Base-by-base conservation (phyloP, 1,140 invertebrate genomes). In the Scaptomyza hsui region DNA sequence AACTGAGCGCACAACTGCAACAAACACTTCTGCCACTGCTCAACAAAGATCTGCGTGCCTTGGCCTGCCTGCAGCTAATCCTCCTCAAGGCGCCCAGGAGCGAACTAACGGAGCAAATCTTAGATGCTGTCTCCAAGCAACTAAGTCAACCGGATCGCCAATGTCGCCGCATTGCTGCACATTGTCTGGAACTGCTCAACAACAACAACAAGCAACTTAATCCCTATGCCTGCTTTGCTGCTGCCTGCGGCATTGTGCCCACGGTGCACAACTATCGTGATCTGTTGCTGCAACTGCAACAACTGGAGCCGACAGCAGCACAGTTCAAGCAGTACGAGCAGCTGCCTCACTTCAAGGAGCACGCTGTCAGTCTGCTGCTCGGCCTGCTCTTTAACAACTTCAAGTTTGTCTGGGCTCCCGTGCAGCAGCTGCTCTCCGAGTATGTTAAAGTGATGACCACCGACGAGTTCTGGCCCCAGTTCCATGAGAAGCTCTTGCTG, bases 311-410 rank as follows among this genome's bases (percentile, higher is more conserved):
- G 72, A 92, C 93, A 32, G 92, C 93, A 7, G 92, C 92, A 2
- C 93, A 94, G 62, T 94, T 93, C 75, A 91, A 92, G 39, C 73
- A 93, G n/a, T 91, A 94, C 3, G 92, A 92, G 47, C 90, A 93
- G 39, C 92, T 94, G 4, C 92, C 94, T 0, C 89, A 94, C 37
- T 93, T 93, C 18, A 93, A 93, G 68, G 92, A 93, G 73, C 93
- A 94, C 81, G 94, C 95, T 0, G 80, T 98, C 2, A 93, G 94
- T 52, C 97, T 96, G 88, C 92, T 98, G 59, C 92, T 98, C 5
- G 97, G 97, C 5, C 93, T 94, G 64, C 91, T 98, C 2, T 97
- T 96, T 90, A 92, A 96, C 2, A 98, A 98, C 89, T 98, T 98
- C 73, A 95, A 96, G 77, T 92, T 97, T 16, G 80, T 99, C 0